Base-by-base conservation (phyloP, 1,140 invertebrate species). In the Spodoptera litura region DNA sequence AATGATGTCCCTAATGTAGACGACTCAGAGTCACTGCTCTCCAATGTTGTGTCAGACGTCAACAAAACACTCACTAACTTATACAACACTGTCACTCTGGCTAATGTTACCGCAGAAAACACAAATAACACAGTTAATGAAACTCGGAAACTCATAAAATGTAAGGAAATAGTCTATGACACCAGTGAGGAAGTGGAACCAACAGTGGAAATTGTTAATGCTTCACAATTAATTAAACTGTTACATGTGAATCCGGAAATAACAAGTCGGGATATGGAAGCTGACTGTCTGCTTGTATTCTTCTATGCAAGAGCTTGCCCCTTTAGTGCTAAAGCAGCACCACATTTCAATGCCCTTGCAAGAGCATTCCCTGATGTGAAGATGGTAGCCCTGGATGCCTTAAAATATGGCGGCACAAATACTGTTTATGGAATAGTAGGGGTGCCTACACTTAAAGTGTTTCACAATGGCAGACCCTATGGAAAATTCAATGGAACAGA, bases 361-460 rank as follows among this genome's bases (percentile, higher is more conserved):
- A 78, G 96, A 96, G 97, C 96, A 4, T 99, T 98, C 95, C 98
- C 98, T 10, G 96, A 97, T 86, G 95, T 99, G 6, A 97, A 97
- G 93, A 96, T 99, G 88, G 96, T 98, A 38, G 99, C 98, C 11
- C 96, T 99, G 15, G 98, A 99, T 96, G 98, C 98, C 0, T 96
- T 98, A 79, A 96, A 97, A 87, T 97, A 98, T 88, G 97, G 97
- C 83, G 96, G 97, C 61, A 97, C 98, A 49, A 99, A 99, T 94
- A 97, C 98, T 0, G 97, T 98, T 87, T 99, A 98, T 95, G 98
- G 98, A 20, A 98, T 99, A 81, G 97, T 99, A n/a, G 98, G 98
- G 20, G 97, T 99, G 31, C 98, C 98, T 53, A 99, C 98, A 51
- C 91, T 99, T 11, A 96, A 99, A 93, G 95, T 99, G 72, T 98